A percentile compares a stretch with the other conserved stretches of the same genome.
phyloP scores from a whole-genome alignment of 2,113 vertebrate genomes.

The Cygnus atratus region DNA sequence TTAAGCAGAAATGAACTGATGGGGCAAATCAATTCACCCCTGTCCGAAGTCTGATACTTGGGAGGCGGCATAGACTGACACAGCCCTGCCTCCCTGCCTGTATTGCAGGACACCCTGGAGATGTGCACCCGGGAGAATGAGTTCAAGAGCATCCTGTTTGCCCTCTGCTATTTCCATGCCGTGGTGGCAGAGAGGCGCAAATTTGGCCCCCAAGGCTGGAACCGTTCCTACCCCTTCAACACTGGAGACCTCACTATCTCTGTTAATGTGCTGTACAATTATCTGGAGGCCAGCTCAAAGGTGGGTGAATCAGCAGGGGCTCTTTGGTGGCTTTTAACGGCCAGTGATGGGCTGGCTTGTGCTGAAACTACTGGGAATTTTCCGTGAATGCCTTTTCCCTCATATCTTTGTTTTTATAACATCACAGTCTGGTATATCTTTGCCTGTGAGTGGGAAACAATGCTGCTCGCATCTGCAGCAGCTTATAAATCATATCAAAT shows the following conservation, averaged over 20 bases:
- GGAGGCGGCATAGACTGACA: background rate
- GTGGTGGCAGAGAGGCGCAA: slow-evolving; percentile 92
- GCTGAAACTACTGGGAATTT: background rate
- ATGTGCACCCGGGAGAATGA: slow-evolving; percentile 89
- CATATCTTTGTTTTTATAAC: background rate
- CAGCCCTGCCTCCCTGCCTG: background rate
- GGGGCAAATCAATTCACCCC: background rate
- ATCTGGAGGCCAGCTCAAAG: slow-evolving; percentile 91
- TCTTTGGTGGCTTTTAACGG: background rate
- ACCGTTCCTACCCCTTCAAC: slow-evolving; percentile 91
- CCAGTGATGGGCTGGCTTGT: background rate
- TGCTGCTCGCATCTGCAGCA: background rate
- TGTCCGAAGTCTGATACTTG: rapidly evolving
- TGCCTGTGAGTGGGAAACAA: background rate
- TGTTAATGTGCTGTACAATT: slow-evolving; percentile 90
- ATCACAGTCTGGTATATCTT: rapidly evolving
- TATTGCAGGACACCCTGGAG: slow-evolving; percentile 90
- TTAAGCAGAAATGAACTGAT: background rate
- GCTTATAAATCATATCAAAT: background rate
- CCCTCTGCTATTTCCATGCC: slow-evolving; percentile 94
- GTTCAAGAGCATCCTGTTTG: slow-evolving; percentile 93
- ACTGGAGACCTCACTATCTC: slow-evolving; percentile 94
- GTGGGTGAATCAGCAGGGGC: slow-evolving; percentile 53
- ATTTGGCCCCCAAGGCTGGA: slow-evolving; percentile 96
- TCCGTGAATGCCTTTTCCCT: background rate